These are phyloP conservation scores for Lepus americanus DNA, from an alignment of 2,113 vertebrate genomes.

Conservation along the genomic window DNA sequence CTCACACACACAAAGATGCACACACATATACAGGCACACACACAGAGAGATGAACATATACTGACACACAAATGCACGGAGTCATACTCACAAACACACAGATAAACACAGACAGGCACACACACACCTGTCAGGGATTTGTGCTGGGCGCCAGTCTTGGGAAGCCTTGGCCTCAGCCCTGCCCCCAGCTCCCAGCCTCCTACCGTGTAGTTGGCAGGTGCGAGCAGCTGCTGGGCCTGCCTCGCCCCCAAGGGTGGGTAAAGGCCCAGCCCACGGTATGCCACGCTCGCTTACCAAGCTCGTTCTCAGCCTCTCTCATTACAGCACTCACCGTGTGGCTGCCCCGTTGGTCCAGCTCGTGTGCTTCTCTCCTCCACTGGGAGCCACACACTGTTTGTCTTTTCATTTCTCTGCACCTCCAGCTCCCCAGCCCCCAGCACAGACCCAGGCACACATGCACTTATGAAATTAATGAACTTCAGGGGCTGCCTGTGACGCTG, in stretches of 20 bases:
- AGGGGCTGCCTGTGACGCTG: not conserved
- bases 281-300: slow-evolving; percentile 15
- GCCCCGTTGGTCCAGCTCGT: slow-evolving; percentile 39
- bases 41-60: too few species aligned
- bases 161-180: not conserved
- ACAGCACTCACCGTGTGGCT: not conserved
- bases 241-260: not conserved
- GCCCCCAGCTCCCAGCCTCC: not conserved
- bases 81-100: too few species aligned
- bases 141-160: not conserved
- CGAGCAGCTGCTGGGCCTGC: not conserved
- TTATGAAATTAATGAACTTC: not conserved
- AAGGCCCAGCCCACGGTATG: not conserved
- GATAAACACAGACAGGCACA: too few species aligned
- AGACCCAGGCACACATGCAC: not conserved
- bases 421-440: not conserved
- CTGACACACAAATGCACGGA: too few species aligned
- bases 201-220: not conserved
- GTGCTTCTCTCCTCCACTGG: not conserved
- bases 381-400: slow-evolving; percentile 29
- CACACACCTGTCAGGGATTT: not conserved
- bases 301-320: not conserved
- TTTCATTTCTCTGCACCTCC: not conserved
- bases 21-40: too few species aligned
- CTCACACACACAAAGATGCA: too few species aligned